Base-by-base conservation (phyloP, 2,888 invertebrate genomes). In the Neoaliturus tenellus region DNA sequence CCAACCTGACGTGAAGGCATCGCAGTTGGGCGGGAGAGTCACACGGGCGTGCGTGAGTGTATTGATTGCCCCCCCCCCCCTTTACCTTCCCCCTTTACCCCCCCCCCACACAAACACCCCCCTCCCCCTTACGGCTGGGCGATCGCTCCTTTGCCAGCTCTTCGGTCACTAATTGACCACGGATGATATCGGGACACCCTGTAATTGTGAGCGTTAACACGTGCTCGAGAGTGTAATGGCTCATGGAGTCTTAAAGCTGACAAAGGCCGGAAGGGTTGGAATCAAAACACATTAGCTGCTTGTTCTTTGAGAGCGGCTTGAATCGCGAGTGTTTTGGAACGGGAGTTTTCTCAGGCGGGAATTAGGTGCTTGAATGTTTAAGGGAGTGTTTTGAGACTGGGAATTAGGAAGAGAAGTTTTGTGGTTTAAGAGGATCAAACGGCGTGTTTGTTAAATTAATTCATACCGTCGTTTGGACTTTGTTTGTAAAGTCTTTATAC, bases 1-100 rank as follows among this genome's bases (percentile, higher is more conserved):
- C n/a, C n/a, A n/a, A 75, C 75, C 75, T 75, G 75, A 23, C 39
- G 48, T 44, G 75, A 12, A 3, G 55, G 55, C 55, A 55, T 48
- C 33, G 78, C 62, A 62, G 75, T 44, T 44, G 10, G 73, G 25
- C 44, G 17, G 78, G 78, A 10, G 78, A 3, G 51, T n/a, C 1
- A 25, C 28, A 25, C 23, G 78, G 23, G 78, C 78, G 55, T 12
- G 78, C 78, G 78, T 78, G 51, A 20, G 20, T 28, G 31, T 78
- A 78, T 78, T 78, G 78, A 78, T 78, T 48, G 28, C 48, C 35
- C 31, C 78, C 78, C 35, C 78, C 20, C 25, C 51, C n/a, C n/a
- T n/a, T n/a, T n/a, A n/a, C n/a, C n/a, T n/a, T n/a, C n/a, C n/a
- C n/a, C n/a, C n/a, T n/a, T n/a, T n/a, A n/a, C n/a, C n/a, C n/a